Base-by-base conservation (phyloP, 2,888 invertebrate genomes). In the Tryphoninae sp. region DNA sequence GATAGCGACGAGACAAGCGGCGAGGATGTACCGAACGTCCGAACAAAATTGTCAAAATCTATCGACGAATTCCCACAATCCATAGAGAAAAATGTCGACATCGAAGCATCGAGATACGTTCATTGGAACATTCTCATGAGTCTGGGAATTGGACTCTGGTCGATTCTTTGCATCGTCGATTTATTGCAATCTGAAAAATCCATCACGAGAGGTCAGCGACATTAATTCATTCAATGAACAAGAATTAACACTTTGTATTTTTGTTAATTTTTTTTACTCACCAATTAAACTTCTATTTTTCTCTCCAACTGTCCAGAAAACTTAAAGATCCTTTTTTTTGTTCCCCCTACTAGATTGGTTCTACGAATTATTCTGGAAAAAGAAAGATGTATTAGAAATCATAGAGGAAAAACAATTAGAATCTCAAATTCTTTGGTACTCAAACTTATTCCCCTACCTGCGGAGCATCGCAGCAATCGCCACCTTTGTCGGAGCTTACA, bases 71-170 rank as follows among this genome's bases (percentile, higher is more conserved):
- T 45, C 13, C 67, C 72, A 2, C 13, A 16, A 9, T 42, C 68
- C 42, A 16, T 16, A 33, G 23, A 26, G 40, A 16, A 55, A 19
- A 51, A 22, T n/a, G 2, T 59, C 9, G 3, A 59, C n/a, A 11
- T 23, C 9, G 59, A 76, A 77, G 51, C 64, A 64, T 84, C 83
- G 49, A 80, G 78, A 78, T 88, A 87, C 58, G 81, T 89, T 79
- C 86, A 83, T 16, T 88, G 88, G 88, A 84, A 85, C 64, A 84
- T 84, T 58, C 83, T 88, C 22, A 80, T 88, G 51, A 83, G 82
- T 49, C 86, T 85, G 71, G 88, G 87, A 71, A 76, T 89, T 23
- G 85, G 80, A 78, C 81, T 89, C 22, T 89, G 88, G 89, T 80
- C 84, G 65, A 84, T 87, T 77, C 65, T 89, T 45, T 89, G 88